Base-by-base conservation (phyloP, 37 sponge, comb jelly and placozoan species). In the Petrosia ficiformis region DNA sequence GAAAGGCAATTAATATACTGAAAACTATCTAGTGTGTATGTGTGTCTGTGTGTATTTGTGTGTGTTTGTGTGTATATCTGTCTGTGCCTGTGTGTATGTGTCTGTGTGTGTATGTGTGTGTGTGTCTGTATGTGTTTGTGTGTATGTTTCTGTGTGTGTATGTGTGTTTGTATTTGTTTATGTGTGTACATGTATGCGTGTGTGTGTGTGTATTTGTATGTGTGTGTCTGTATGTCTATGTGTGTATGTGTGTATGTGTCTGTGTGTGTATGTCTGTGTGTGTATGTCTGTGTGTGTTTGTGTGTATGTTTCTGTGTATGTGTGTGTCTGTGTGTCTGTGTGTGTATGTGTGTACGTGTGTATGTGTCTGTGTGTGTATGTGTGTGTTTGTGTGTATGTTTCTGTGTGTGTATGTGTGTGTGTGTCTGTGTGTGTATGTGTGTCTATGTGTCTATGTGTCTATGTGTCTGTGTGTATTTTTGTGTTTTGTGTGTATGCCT, bases 81-180 rank as follows among this genome's bases (percentile, higher is more conserved):
- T n/a, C n/a, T n/a, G n/a, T n/a, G n/a, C n/a, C n/a, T n/a, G n/a
- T n/a, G n/a, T 40, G 42, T 71, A 48, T 71, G 72, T 71, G 72
- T 71, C 14, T 71, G 72, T 71, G 72, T 38, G 72, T 71, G 42
- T 71, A 48, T 71, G 72, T 71, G 72, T 71, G 72, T 71, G 72
- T 71, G 72, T 71, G 42, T n/a, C n/a, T n/a, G n/a, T n/a, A n/a
- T n/a, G n/a, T n/a, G n/a, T n/a, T n/a, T n/a, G n/a, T n/a, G n/a
- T n/a, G n/a, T n/a, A n/a, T n/a, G n/a, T n/a, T n/a, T n/a, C n/a
- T n/a, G n/a, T n/a, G n/a, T n/a, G n/a, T n/a, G n/a, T n/a, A n/a
- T n/a, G n/a, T n/a, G n/a, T n/a, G n/a, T n/a, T n/a, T n/a, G n/a
- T n/a, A n/a, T n/a, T n/a, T n/a, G n/a, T n/a, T n/a, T n/a, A n/a